Percentiles rank a stretch among this genome's conserved stretches.
Evolutionary conservation across 2,113 vertebrate species (phyloP).

Genomic region (Canis aureus): DNA sequence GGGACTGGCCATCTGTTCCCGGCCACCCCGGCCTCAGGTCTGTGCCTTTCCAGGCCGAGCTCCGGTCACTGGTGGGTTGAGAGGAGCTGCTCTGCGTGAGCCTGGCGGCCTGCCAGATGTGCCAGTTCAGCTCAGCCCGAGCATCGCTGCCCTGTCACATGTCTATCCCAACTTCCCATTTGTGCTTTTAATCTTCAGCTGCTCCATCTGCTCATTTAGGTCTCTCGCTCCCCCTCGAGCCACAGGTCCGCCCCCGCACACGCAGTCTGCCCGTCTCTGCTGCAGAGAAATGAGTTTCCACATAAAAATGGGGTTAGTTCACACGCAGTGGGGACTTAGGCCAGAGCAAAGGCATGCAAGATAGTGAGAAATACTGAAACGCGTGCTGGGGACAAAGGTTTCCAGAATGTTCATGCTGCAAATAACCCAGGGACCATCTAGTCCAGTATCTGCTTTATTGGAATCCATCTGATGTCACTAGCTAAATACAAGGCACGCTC

Average conservation of each 20-base stretch:
- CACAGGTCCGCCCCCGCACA: not conserved
- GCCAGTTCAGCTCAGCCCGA: not conserved
- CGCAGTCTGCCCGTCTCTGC: not conserved
- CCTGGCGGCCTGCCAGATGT: not conserved
- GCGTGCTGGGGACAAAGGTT: not conserved
- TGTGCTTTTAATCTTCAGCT: not conserved
- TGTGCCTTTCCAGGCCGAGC: not conserved
- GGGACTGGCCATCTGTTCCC: accelerated
- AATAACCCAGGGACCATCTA: not conserved
- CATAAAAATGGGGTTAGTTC: not conserved
- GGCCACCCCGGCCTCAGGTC: not conserved
- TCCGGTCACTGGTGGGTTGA: accelerated
- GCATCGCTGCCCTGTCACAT: accelerated
- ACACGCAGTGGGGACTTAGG: not conserved
- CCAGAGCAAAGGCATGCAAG: not conserved
- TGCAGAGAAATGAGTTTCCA: not conserved
- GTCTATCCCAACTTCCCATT: not conserved
- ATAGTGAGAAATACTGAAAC: not conserved
- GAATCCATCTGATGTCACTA: not conserved
- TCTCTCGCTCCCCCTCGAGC: not conserved
- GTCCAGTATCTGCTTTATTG: not conserved
- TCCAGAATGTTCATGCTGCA: not conserved
- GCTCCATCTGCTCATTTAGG: not conserved
- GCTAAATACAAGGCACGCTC: not conserved
- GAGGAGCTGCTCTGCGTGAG: not conserved